These are phyloP conservation scores for Masticophis lateralis DNA, from an alignment of 2,797 vertebrate genomes.

Conservation along the genomic window DNA sequence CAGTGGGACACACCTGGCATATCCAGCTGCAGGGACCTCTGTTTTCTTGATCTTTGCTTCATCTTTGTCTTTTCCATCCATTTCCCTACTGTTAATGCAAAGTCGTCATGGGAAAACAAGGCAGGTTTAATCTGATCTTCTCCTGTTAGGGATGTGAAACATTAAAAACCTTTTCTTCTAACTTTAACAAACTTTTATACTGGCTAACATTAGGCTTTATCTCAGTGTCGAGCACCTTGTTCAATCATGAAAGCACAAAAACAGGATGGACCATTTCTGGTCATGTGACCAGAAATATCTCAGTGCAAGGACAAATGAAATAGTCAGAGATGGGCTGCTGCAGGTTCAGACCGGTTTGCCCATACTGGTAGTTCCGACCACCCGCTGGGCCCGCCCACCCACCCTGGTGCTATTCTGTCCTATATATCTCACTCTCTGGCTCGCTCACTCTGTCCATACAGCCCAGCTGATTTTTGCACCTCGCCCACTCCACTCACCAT, in stretches of 20 bases:
- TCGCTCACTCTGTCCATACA: too few relatives aligned
- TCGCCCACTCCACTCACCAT: too few relatives aligned
- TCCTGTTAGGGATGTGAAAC: neutral
- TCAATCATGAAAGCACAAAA: neutral
- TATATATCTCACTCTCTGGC: too few relatives aligned
- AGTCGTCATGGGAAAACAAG: slow-evolving; percentile 47
- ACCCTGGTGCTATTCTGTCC: too few relatives aligned
- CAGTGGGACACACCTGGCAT: slow-evolving; percentile 64
- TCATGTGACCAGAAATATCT: neutral
- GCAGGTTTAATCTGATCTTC: slow-evolving; percentile 22
- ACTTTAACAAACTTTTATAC: neutral
- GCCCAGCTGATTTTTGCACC: too few relatives aligned
- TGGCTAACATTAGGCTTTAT: neutral
- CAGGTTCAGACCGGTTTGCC: too few relatives aligned
- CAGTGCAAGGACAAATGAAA: neutral
- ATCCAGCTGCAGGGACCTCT: slow-evolving; percentile 61
- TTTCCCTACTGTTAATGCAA: slow-evolving; percentile 31
- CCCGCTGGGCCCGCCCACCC: too few relatives aligned
- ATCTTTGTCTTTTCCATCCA: neutral
- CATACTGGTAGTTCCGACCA: too few relatives aligned
- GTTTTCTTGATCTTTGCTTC: slow-evolving; percentile 47
- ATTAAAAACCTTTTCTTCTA: neutral
- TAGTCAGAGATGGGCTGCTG: too few relatives aligned
- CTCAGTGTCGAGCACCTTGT: neutral
- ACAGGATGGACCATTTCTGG: neutral